Evolutionary conservation across 2,888 invertebrate species (phyloP).

Genomic region (Leptarthrus brevirostris): DNA sequence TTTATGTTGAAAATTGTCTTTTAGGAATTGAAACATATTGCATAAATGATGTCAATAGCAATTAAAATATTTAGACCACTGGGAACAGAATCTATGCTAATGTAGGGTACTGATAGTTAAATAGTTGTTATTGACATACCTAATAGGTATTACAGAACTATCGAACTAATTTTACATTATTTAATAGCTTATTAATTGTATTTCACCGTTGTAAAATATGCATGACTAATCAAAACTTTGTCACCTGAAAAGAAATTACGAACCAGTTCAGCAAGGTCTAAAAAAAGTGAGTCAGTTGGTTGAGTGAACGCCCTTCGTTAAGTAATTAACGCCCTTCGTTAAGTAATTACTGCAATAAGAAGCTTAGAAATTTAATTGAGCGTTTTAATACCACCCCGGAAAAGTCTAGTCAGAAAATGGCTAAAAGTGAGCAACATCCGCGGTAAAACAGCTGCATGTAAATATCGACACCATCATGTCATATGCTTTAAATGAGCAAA

Average conservation of each 20-base stretch:
- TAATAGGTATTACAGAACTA: background rate
- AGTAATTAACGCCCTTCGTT: background rate
- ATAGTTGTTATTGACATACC: too few relatives aligned
- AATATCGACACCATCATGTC: background rate
- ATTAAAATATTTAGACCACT: too few relatives aligned
- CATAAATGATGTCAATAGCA: too few relatives aligned
- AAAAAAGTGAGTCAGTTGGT: constrained; percentile 9
- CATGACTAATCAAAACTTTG: constrained; percentile 13
- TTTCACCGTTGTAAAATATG: background rate
- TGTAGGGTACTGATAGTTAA: too few relatives aligned
- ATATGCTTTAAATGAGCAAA: background rate
- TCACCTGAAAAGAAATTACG: constrained; percentile 11
- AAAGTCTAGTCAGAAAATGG: constrained; percentile 17
- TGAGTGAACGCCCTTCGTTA: background rate
- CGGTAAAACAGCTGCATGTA: background rate
- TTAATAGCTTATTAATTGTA: background rate
- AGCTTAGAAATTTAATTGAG: constrained; percentile 11
- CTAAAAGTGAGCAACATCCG: constrained; percentile 28
- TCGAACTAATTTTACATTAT: background rate
- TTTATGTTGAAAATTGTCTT: too few relatives aligned
- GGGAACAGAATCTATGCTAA: too few relatives aligned
- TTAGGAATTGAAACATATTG: too few relatives aligned
- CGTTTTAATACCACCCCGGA: constrained; percentile 9
- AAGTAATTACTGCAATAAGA: too few relatives aligned
- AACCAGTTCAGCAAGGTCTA: constrained; percentile 7